Evolutionary conservation across 2,888 invertebrate genomes (phyloP).

Genomic region (Uropetala carovei): DNA sequence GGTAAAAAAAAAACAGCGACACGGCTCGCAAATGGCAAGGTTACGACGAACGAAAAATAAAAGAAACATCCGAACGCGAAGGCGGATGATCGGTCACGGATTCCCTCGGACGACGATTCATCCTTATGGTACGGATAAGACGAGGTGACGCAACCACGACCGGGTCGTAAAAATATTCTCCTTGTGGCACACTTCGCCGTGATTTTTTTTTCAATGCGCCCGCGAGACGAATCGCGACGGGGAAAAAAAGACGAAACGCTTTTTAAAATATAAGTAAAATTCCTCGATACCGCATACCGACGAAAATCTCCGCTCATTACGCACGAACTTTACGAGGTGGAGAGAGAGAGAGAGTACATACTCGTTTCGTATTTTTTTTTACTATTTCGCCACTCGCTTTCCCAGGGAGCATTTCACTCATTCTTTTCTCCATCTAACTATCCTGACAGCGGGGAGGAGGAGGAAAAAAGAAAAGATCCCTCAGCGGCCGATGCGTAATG

Average conservation of each 20-base stretch:
- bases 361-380: no score
- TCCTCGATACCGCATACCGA: not conserved
- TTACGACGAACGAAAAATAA: no score
- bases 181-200: not conserved
- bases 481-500: no score
- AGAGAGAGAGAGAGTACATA: no score
- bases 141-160: not conserved
- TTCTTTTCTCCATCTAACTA: no score
- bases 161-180: not conserved
- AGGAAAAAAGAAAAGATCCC: no score
- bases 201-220: not conserved
- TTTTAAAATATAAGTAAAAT: not conserved
- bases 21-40: no score
- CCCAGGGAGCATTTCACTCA: no score
- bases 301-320: not conserved
- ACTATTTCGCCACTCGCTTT: no score
- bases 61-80: not conserved
- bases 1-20: no score
- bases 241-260: not conserved
- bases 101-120: not conserved
- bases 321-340: not conserved
- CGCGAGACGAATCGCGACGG: constrained; percentile 20
- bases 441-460: no score
- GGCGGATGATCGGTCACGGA: not conserved
- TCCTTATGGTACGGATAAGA: not conserved